A percentile compares a stretch with the other conserved stretches of the same genome.
phyloP scores from a whole-genome alignment of 2,888 invertebrate genomes.

The Xanthorhoe spadicearia region DNA sequence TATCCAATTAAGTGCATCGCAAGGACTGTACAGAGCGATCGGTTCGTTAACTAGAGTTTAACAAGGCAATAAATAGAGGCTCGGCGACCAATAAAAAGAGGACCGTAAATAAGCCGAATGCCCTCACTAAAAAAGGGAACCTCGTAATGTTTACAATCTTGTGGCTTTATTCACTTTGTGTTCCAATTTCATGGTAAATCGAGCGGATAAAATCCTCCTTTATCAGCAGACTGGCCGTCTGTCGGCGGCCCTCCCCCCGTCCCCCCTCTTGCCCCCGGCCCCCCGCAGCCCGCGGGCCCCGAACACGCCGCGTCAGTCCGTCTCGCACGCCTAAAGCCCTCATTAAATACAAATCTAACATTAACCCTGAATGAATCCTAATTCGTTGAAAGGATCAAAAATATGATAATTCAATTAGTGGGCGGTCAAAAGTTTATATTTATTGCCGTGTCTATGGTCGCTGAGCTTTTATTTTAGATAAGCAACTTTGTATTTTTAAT shows the following conservation, averaged over 20 bases:
- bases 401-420: conserved; percentile 74
- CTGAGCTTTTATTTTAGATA: conserved; percentile 9
- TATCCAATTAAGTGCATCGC: conserved; percentile 74
- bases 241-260: conserved; percentile 51
- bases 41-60: conserved; percentile 82
- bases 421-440: conserved; percentile 52
- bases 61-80: conserved; percentile 82
- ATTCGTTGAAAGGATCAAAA: conserved; percentile 67
- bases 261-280: conserved; percentile 28
- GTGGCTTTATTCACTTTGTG: conserved; percentile 85
- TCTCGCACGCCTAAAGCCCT: conserved; percentile 54
- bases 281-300: conserved; percentile 28
- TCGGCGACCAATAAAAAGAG: conserved; percentile 77
- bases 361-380: conserved; percentile 70
- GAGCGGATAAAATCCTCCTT: conserved; percentile 82
- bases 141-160: conserved; percentile 84
- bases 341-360: conserved; percentile 77
- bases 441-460: conserved; percentile 20
- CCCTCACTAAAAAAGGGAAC: conserved; percentile 80
- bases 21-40: conserved; percentile 68
- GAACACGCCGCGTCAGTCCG: conserved; percentile 39
- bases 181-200: conserved; percentile 85
- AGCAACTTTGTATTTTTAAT: conserved; percentile 11
- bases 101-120: conserved; percentile 81
- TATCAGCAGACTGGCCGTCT: conserved; percentile 82